Percentiles rank a stretch among this genome's conserved stretches.
Conservation (phyloP, 2,888 invertebrate species). For the Amiota communis region DNA sequence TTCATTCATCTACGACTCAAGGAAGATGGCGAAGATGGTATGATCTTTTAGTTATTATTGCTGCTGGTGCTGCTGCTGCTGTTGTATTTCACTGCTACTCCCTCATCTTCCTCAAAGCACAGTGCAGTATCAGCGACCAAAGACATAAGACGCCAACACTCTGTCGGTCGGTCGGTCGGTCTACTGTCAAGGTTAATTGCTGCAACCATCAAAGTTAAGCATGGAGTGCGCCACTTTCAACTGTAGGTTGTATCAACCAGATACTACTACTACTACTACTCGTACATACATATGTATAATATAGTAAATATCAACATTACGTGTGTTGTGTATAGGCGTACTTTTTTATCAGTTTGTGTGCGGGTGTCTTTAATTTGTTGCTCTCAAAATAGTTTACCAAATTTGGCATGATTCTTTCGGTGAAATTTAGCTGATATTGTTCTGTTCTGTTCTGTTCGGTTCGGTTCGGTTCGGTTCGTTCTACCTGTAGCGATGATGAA, state of each 20-base stretch:
- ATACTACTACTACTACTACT: no score
- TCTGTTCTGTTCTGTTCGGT: background rate
- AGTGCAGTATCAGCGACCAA: conserved; percentile 19
- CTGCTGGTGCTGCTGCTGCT: conserved; percentile 3
- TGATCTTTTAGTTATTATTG: background rate
- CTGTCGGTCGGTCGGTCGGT: conserved; percentile 40
- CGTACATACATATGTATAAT: no score
- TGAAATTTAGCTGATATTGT: conserved; percentile 19
- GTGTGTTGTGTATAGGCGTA: no score
- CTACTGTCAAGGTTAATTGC: conserved; percentile 62
- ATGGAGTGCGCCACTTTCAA: conserved; percentile 39
- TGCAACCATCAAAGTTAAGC: conserved; percentile 25
- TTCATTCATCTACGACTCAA: no score
- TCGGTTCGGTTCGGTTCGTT: background rate
- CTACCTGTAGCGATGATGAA: background rate
- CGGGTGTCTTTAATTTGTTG: conserved; percentile 37
- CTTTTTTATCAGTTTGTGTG: conserved; percentile 24
- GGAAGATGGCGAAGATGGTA: no score
- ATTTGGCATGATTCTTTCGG: conserved; percentile 36
- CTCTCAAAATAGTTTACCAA: conserved; percentile 39
- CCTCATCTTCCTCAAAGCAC: background rate
- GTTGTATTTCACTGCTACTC: background rate
- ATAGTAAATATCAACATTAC: no score
- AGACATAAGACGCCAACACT: conserved; percentile 57
- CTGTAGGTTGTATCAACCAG: conserved; percentile 50